A percentile compares a stretch with the other conserved stretches of the same genome.
phyloP scores from a whole-genome alignment of 2,113 vertebrate species.

The Cephalophus harveyi region DNA sequence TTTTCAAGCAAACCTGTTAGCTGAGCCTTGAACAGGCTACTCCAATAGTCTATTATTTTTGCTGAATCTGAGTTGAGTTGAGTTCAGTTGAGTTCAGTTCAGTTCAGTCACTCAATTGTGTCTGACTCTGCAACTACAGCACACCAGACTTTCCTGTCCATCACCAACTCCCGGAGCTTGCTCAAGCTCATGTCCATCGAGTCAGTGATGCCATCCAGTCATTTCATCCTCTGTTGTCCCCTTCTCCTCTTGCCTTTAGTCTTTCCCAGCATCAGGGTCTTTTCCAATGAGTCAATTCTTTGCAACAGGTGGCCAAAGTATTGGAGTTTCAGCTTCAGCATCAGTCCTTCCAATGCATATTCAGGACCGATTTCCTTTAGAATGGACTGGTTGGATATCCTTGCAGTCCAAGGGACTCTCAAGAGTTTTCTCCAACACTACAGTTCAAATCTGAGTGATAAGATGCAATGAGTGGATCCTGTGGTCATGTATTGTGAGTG shows the following conservation, averaged over 20 bases:
- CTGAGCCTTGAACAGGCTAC: neutral
- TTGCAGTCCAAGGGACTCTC: neutral
- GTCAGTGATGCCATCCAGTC: neutral
- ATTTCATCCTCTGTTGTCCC: neutral
- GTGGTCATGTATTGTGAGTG: neutral
- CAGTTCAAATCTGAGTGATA: neutral
- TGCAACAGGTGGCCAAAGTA: neutral
- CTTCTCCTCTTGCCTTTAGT: neutral
- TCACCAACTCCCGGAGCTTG: rapidly evolving
- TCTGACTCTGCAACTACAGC: neutral
- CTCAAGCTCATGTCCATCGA: neutral
- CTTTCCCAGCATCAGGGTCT: neutral
- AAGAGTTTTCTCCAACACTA: neutral
- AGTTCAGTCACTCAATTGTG: neutral
- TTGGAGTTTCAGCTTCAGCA: neutral
- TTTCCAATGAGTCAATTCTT: neutral
- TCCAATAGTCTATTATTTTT: neutral
- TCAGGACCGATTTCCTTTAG: neutral
- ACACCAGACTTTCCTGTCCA: neutral
- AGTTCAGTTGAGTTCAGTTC: neutral
- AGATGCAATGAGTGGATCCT: neutral
- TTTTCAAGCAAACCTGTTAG: neutral
- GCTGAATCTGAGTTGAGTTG: neutral
- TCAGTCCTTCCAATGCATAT: neutral
- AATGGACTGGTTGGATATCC: neutral